Evolutionary conservation across 2,113 vertebrate genomes (phyloP).

Genomic region (Thryonomys swinderianus): DNA sequence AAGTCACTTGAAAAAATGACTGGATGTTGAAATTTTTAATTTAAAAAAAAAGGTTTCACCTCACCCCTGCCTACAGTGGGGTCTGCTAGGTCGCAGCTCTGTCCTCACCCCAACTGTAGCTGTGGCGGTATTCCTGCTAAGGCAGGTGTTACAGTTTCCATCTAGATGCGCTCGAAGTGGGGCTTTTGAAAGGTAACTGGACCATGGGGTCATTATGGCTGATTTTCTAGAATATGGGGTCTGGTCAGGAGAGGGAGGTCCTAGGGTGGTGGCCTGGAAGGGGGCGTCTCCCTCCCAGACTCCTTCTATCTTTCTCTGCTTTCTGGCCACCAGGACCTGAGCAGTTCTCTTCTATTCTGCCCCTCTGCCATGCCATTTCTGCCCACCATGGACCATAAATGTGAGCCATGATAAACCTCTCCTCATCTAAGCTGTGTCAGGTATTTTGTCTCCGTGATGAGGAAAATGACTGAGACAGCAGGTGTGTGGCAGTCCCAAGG

Average conservation of each 20-base stretch:
- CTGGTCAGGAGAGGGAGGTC: neutral
- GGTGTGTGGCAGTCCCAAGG: neutral
- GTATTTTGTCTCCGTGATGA: neutral
- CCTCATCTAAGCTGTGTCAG: neutral
- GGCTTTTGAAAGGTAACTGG: neutral
- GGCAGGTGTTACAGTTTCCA: neutral
- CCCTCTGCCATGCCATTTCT: neutral
- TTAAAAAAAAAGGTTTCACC: neutral
- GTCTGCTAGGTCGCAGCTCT: neutral
- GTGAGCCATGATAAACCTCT: neutral
- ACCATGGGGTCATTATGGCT: neutral
- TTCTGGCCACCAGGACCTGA: neutral
- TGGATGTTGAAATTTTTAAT: neutral
- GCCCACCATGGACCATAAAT: neutral
- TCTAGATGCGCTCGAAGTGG: neutral
- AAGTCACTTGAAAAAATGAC: neutral
- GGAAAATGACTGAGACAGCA: neutral
- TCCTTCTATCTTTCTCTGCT: neutral
- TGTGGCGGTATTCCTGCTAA: neutral
- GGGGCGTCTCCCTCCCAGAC: neutral
- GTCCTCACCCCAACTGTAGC: neutral
- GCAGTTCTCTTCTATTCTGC: neutral
- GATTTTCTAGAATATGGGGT: neutral
- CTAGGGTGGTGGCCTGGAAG: neutral
- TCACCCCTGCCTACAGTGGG: fast-evolving